These are phyloP conservation scores for Ormyrus labotus DNA, from an alignment of 2,888 invertebrate genomes.

Conservation along the genomic window DNA sequence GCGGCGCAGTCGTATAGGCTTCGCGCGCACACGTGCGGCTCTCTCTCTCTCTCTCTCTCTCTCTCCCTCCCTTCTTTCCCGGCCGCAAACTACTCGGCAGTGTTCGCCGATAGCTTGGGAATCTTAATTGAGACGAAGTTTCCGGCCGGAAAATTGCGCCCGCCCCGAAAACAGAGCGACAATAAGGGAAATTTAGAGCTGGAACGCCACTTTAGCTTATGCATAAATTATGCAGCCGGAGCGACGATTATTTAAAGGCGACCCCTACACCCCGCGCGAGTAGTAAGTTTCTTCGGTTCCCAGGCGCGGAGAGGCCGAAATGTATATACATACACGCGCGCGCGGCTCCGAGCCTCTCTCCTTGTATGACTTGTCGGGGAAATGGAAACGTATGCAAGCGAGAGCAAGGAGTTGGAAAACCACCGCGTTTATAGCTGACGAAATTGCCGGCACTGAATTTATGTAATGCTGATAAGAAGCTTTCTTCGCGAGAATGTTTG, in stretches of 20 bases:
- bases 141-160: constrained; percentile 58
- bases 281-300: constrained; percentile 38
- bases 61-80: constrained; percentile 25
- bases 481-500: not conserved
- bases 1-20: not conserved
- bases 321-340: not conserved
- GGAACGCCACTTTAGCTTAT: constrained; percentile 51
- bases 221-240: constrained; percentile 46
- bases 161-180: constrained; percentile 50
- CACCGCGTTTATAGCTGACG: constrained; percentile 36
- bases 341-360: no score
- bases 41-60: not conserved
- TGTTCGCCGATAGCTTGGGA: constrained; percentile 59
- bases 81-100: constrained; percentile 45
- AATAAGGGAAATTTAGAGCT: constrained; percentile 55
- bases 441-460: constrained; percentile 38
- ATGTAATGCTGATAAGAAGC: constrained; percentile 28
- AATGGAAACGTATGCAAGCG: no score
- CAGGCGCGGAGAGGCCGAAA: not conserved
- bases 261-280: not conserved
- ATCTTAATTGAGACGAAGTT: constrained; percentile 64
- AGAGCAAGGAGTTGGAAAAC: not conserved
- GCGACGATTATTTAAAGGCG: constrained; percentile 46
- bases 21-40: not conserved
- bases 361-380: not conserved